Evolutionary conservation across 2,888 invertebrate species (phyloP).

Genomic region (Labia minor): DNA sequence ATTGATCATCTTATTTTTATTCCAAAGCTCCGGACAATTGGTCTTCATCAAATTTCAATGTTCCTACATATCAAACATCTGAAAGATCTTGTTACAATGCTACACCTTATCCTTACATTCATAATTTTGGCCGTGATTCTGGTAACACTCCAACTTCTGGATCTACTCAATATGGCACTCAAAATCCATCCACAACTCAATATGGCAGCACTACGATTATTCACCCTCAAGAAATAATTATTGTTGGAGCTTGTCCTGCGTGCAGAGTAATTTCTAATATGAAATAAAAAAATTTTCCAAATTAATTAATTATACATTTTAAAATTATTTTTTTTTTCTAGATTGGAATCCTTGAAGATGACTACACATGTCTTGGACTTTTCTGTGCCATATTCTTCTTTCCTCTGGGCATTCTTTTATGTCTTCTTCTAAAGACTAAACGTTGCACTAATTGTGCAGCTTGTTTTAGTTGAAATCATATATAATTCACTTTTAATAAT

Average conservation of each 20-base stretch:
- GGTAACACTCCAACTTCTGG: too few species aligned
- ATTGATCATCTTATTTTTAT: too few species aligned
- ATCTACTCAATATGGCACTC: too few species aligned
- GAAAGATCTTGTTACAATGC: too few species aligned
- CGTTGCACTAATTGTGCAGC: constrained; percentile 83
- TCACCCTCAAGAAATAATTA: constrained; percentile 63
- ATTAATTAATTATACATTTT: constrained; percentile 17
- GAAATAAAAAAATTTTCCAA: too few species aligned
- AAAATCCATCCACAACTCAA: constrained; percentile 34
- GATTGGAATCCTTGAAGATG: constrained; percentile 72
- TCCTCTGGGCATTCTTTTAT: constrained; percentile 77
- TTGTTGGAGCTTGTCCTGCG: constrained; percentile 79
- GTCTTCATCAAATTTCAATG: too few species aligned
- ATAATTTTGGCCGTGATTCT: too few species aligned
- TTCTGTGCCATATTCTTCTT: constrained; percentile 77
- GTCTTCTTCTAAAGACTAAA: constrained; percentile 69
- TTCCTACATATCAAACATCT: too few species aligned
- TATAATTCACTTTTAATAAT: too few species aligned
- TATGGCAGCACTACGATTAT: constrained; percentile 47
- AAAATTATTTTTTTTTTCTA: constrained; percentile 23
- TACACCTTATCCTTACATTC: too few species aligned
- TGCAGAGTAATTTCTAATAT: constrained; percentile 50
- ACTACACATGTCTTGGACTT: constrained; percentile 73
- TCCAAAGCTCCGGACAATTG: too few species aligned
- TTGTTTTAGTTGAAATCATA: constrained; percentile 51